Conservation (phyloP, 2,888 invertebrate genomes). For the Eupeodes latifasciatus region DNA sequence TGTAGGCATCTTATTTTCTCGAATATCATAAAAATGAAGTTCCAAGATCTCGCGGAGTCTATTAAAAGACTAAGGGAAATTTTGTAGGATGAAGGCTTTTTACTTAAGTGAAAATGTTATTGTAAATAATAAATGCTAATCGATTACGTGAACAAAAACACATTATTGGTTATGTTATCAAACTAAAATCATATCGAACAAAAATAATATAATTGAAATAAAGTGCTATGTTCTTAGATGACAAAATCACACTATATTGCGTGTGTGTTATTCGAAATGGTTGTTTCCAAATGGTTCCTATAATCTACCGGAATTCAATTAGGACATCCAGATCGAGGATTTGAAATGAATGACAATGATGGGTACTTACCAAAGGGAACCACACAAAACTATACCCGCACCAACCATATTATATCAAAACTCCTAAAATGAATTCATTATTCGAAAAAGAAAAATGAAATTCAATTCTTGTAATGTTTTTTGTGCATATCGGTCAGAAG, state of each 20-base stretch:
- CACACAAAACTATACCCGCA: neutral
- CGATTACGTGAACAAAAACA: too few species aligned
- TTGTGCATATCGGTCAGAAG: neutral
- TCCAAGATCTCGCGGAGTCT: too few species aligned
- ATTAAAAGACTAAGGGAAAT: too few species aligned
- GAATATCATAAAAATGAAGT: too few species aligned
- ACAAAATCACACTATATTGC: neutral
- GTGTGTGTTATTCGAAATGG: neutral
- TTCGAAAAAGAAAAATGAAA: constrained; percentile 2
- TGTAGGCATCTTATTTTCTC: too few species aligned
- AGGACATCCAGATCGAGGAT: constrained; percentile 13
- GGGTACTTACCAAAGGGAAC: too few species aligned
- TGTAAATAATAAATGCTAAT: too few species aligned
- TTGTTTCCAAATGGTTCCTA: neutral
- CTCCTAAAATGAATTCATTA: neutral
- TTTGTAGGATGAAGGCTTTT: too few species aligned
- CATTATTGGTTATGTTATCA: neutral
- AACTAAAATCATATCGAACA: neutral
- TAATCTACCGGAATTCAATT: neutral
- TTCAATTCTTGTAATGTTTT: neutral
- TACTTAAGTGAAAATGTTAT: too few species aligned
- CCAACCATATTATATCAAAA: neutral
- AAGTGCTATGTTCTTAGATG: neutral
- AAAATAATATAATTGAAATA: neutral
- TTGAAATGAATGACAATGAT: neutral